Evolutionary conservation across 2,113 vertebrate species (phyloP), one percentile per base, ranked within the genome.

Genomic region (Diadophis punctatus): DNA sequence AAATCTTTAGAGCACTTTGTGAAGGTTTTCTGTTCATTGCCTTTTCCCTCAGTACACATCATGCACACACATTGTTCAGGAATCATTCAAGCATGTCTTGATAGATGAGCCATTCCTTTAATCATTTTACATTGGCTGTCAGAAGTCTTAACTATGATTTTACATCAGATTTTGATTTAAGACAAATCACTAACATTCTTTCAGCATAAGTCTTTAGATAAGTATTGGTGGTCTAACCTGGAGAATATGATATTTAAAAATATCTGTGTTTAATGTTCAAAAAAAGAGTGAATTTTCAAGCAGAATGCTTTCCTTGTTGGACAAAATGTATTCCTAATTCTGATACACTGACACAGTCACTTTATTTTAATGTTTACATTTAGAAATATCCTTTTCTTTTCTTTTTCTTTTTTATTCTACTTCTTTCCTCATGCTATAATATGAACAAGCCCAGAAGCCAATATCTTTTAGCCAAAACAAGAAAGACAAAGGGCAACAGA

Each of bases 391-490:
- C 23, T 55, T 95, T 10, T 94, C 92, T 95, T 91, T 55, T 90
- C 18, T 23, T 80, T 80, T 1, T 34, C 58, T 95, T 90, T 11
- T 94, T 94, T 95, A 90, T 55, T 90, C 22, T 27, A 91, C 2
- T 92, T 94, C 49, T 91, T 84, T 95, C 6, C 92, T 92, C 56
- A 93, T 1, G 8, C 27, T 48, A 56, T 55, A 90, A 68, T 46
- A 23, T 90, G 91, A 94, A 88, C 56, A 92, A 91, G 56, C 90
- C 74, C 88, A 94, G 90, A 30, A 93, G 89, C 55, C 46, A 95
- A 49, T 43, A 23, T 96, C 90, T 95, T 94, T 93, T 60, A 93
- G 49, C 93, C 93, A 92, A 92, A 93, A 43, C 6, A 90, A 88
- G 87, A 93, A 90, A 74, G 8, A 94, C 93, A 51, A 85, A 87